Evolutionary conservation across 2,888 invertebrate genomes (phyloP), one percentile per base, ranked within the genome.

Genomic region (Synanthedon andrenaeformis): DNA sequence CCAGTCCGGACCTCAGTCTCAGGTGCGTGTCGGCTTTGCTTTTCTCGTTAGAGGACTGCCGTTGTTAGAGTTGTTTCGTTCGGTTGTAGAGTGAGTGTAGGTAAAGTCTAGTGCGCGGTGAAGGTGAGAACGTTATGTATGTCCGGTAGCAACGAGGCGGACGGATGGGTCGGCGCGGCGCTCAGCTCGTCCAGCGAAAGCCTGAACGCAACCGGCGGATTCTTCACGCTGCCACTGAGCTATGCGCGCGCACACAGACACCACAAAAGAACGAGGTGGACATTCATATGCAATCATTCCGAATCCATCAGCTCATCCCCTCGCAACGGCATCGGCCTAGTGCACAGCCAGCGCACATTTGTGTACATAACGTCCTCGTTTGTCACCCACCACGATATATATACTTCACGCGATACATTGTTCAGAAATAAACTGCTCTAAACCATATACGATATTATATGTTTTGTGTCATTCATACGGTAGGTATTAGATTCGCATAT

Each of bases 1-100:
- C 96, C 41, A 97, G 97, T 61, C 97, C 97, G 1, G 97, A 97
- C 82, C 89, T 96, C 49, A 96, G 95, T 73, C 89, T 96, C 65
- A 96, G 96, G 96, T 96, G 89, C 79, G 75, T 10, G 35, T 51
- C 35, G 10, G 10, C 35, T 10, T 35, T 35, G 35, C 35, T 35
- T n/a, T 35, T 10, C 35, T 35, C 35, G 35, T 35, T 35, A 35
- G 35, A 35, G 8, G 35, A 35, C 35, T 35, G 35, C 35, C 10
- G 35, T 35, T 35, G 1, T 45, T 45, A 45, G 45, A 45, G 6
- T 45, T 3, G 45, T 45, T 45, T 45, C 45, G 14, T 2, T 45
- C 13, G 45, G 14, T 45, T n/a, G 12, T 42, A 14, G 23, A 23
- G 45, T 45, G 45, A 12, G 35, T 35, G 35, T 8, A 10, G 35